Conservation (phyloP, 30 jellyfish, hydroid and myxozoan species). For the Sanderia malayensis region DNA sequence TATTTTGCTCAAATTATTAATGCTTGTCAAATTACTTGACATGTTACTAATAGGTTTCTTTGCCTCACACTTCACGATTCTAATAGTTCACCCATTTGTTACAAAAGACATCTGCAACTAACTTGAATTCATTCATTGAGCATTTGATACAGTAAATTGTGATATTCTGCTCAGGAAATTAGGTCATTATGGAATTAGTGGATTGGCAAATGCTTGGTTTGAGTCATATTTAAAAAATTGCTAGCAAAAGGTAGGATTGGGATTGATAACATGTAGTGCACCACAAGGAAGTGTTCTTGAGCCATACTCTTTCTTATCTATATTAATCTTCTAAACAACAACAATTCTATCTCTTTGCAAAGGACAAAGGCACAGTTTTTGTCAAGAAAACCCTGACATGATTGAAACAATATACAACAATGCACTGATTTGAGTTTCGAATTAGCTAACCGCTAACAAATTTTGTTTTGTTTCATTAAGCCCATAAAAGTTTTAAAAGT, state of each 20-base stretch:
- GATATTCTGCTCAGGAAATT: neutral
- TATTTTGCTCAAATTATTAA: too few species aligned
- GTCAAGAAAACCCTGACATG: neutral
- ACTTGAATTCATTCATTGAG: too few species aligned
- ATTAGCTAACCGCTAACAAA: slow-evolving; percentile 7
- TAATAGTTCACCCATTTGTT: too few species aligned
- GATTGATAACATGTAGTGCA: neutral
- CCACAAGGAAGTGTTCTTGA: slow-evolving; percentile 18
- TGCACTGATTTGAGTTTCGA: neutral
- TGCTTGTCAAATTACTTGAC: too few species aligned
- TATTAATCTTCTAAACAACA: neutral
- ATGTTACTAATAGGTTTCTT: too few species aligned
- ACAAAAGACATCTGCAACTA: too few species aligned
- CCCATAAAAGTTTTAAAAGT: neutral
- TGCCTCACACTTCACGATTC: too few species aligned
- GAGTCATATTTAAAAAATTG: neutral
- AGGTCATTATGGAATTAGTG: slow-evolving; percentile 14
- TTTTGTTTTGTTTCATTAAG: neutral
- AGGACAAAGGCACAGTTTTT: neutral
- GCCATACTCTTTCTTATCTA: slow-evolving; percentile 1
- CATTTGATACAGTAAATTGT: slow-evolving; percentile 27
- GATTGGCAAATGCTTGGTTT: neutral
- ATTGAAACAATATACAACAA: neutral
- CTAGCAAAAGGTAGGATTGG: neutral
- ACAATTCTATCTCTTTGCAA: slow-evolving; percentile 5